These are phyloP conservation scores for Onychorhynchus coronatus DNA, from an alignment of 2,113 vertebrate species.

Conservation along the genomic window DNA sequence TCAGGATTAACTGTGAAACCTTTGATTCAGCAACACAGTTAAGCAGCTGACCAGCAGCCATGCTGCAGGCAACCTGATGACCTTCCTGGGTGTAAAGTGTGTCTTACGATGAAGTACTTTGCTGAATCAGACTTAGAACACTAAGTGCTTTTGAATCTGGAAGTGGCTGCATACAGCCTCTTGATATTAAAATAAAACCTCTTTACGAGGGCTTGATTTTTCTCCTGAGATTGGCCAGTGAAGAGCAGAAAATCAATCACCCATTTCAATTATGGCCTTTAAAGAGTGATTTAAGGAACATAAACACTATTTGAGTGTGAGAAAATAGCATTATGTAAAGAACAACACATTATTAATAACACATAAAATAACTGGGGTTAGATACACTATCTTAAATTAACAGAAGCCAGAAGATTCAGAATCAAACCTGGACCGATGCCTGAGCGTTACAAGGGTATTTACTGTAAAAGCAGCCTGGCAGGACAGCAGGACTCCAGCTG, in stretches of 20 bases:
- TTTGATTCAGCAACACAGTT: neutral
- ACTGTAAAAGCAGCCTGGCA: neutral
- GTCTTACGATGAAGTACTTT: neutral
- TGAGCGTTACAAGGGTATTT: neutral
- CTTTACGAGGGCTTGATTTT: neutral
- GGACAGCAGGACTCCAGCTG: neutral
- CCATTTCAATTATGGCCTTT: neutral
- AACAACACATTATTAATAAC: neutral
- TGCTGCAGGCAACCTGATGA: neutral
- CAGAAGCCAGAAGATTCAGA: conserved; percentile 38
- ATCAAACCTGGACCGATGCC: neutral
- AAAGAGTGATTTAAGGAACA: neutral
- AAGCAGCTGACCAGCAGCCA: neutral
- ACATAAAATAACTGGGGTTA: neutral
- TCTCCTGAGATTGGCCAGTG: neutral
- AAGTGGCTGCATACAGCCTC: neutral
- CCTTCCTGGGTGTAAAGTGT: neutral
- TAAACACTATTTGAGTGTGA: neutral
- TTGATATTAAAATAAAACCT: neutral
- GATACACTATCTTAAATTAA: neutral
- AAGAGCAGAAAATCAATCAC: neutral
- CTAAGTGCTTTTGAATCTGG: neutral
- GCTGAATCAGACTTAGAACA: neutral
- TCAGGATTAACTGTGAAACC: neutral
- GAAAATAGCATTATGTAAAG: neutral